Evolutionary conservation across 1,140 invertebrate species (phyloP).

Genomic region (Proales similis): DNA sequence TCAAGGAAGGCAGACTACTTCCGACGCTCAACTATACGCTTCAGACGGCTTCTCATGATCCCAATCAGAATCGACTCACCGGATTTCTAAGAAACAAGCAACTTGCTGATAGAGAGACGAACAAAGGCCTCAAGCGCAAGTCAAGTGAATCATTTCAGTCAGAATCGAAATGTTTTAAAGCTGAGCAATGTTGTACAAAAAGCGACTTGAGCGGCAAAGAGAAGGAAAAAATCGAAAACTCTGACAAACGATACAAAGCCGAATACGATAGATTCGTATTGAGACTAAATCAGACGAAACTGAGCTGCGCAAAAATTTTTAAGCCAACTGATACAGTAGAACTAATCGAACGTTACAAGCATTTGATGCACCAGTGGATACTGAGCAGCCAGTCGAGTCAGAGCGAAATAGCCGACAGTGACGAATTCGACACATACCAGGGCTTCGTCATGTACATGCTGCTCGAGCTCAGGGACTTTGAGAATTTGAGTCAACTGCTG

Average conservation of each 20-base stretch:
- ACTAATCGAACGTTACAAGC: constrained; percentile 4
- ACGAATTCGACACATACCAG: constrained; percentile 5
- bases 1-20: constrained; percentile 17
- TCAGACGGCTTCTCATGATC: constrained; percentile 3
- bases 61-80: constrained; percentile 16
- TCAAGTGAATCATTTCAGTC: background rate
- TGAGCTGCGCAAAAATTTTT: no score
- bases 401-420: constrained; percentile 1
- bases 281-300: no score
- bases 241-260: background rate
- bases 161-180: constrained; percentile 7
- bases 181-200: background rate
- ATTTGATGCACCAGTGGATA: constrained; percentile 23
- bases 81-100: background rate
- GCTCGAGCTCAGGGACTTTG: background rate
- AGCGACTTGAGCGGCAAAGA: background rate
- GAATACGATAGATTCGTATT: no score
- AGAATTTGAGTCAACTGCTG: background rate
- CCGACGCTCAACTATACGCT: constrained; percentile 18
- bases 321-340: background rate
- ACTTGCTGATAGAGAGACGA: background rate
- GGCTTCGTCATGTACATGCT: constrained; percentile 1
- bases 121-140: background rate
- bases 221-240: background rate
- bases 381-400: constrained; percentile 5